Conservation (phyloP, 2,888 invertebrate species). For the Himalopsyche japonica region DNA sequence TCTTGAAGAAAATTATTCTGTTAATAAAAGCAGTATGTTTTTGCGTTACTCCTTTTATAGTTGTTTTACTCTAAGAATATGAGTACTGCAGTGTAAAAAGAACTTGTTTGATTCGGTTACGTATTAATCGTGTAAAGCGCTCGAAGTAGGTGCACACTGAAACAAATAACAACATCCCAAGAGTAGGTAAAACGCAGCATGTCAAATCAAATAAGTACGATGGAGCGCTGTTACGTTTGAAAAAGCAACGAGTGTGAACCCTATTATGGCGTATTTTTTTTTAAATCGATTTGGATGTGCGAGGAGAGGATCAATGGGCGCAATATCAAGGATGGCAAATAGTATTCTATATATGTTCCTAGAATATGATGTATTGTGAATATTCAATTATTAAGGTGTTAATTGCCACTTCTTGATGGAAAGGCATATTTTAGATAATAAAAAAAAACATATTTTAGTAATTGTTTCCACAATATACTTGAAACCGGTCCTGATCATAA, state of each 20-base stretch:
- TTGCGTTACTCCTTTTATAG: no score
- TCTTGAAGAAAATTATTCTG: no score
- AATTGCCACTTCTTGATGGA: no score
- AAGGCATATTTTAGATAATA: no score
- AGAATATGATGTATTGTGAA: no score
- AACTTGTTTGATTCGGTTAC: not conserved
- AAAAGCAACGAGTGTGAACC: slow-evolving; percentile 12
- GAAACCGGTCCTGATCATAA: no score
- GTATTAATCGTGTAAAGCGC: not conserved
- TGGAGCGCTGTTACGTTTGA: not conserved
- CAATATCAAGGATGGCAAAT: no score
- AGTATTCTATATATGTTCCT: no score
- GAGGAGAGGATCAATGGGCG: not conserved
- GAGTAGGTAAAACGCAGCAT: not conserved
- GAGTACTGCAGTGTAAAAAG: not conserved
- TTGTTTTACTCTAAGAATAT: not conserved
- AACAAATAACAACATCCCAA: not conserved
- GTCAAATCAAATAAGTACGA: not conserved
- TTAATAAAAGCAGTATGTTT: no score
- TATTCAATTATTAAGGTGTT: no score
- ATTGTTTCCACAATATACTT: no score
- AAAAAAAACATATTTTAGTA: no score
- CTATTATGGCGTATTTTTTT: slow-evolving; percentile 25
- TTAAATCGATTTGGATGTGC: not conserved
- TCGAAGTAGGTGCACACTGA: not conserved